Evolutionary conservation across 2,888 invertebrate species (phyloP), one percentile per base, ranked within the genome.

Genomic region (Eubasilissa splendida): DNA sequence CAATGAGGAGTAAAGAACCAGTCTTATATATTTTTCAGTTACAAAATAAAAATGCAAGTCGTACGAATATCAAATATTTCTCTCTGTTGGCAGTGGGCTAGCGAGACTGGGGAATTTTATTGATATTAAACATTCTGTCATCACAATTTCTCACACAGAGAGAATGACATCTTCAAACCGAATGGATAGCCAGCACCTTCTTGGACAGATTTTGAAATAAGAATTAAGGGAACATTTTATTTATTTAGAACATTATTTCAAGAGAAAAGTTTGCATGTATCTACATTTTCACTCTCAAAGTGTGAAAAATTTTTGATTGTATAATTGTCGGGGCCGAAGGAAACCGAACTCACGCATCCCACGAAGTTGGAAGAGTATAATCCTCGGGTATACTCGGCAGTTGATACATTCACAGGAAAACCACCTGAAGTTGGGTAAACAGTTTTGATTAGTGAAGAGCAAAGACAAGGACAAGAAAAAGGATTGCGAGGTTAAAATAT

Each of bases 331-430:
- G 88, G 63, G 73, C 78, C 66, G 12, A 80, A 73, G 14, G 91
- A 89, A 85, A 93, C 91, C 84, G 91, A 90, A 86, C 92, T 92
- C 83, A 93, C 89, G 85, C 93, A 93, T 80, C 93, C 93, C 86
- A 90, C 91, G 85, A 93, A 93, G 83, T 92, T 91, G 80, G 90
- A 87, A 4, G 89, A 88, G 85, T 91, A 93, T 60, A 90, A 86
- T 82, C 88, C 90, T 84, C 88, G 90, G 7, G 90, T 89, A 87
- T 86, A 87, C 85, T 84, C 86, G 85, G 87, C 87, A 86, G 88
- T 87, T 56, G 87, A 86, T 74, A 89, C 88, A 79, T 89, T 88
- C 83, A 90, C 89, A 53, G 90, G 90, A 82, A 92, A 89, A 68
- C 93, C 93, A 85, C 93, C 93, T 93, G 86, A 50, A 85, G 42